Evolutionary conservation across 2,797 vertebrate genomes (phyloP), one percentile per base, ranked within the genome.

Genomic region (Florisuga fusca): DNA sequence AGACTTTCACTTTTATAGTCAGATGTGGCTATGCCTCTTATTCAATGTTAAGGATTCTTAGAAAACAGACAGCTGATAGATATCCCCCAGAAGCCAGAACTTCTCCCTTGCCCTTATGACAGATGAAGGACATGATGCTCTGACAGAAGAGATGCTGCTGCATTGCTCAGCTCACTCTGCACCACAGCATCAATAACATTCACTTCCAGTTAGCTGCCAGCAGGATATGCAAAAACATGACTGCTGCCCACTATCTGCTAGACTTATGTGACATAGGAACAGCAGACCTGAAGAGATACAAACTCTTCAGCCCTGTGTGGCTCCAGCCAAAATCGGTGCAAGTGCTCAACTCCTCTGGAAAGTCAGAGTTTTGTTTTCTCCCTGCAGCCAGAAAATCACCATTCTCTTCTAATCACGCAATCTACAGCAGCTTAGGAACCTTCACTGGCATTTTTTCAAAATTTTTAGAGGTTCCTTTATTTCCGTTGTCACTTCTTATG

Each of bases 221-320:
- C n/a, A 62, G 26, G 13, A 45, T 58, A 25, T 1, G 2, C 26
- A 54, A 66, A 84, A 79, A 5, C 26, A 41, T 9, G 10, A 15
- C 23, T 25, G 8, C 16, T 41, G 36, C 27, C 14, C 15, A 6
- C 17, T n/a, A 15, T 41, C 15, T 23, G 21, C 12, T n/a, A 53
- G 59, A 59, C 67, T 72, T 75, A 50, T 9, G 7, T 5, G 8
- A 10, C 10, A 8, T 12, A 31, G 57, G 58, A 73, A 76, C 5
- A 55, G 33, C 4, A 73, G 59, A 26, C 7, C n/a, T 66, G 26
- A 13, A 79, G 51, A 51, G 45, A 55, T 15, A 5, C 6, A 85
- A 58, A 64, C 22, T 41, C 53, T 29, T 21, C 45, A 83, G 18
- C 15, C 34, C 18, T 2, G 0, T 16, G 33, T 45, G 1, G 1